Conservation (phyloP, 2,113 vertebrate species). For the Nycticorax nycticorax region DNA sequence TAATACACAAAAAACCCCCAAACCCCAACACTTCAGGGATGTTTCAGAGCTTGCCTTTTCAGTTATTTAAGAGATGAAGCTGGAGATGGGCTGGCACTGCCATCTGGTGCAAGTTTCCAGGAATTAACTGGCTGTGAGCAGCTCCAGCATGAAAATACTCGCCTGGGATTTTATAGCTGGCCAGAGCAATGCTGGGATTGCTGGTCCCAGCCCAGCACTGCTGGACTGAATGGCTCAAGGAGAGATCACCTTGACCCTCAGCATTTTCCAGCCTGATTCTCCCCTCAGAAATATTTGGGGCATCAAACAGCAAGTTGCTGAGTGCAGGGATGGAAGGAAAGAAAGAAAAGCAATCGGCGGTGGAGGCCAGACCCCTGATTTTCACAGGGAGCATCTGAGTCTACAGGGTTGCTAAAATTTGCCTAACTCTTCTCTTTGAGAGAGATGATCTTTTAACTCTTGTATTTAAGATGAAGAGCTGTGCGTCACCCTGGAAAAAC, state of each 20-base stretch:
- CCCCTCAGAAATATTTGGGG: not conserved
- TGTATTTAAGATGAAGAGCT: not conserved
- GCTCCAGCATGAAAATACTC: not conserved
- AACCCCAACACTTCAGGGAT: not conserved
- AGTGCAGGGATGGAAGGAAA: not conserved
- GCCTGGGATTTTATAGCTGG: not conserved
- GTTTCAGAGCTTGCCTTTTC: not conserved
- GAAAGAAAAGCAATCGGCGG: not conserved
- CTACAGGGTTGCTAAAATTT: not conserved
- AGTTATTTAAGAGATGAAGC: not conserved
- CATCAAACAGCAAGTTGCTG: not conserved
- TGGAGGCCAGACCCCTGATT: not conserved
- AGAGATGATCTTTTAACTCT: not conserved
- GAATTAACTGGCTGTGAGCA: not conserved
- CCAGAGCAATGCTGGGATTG: no score
- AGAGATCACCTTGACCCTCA: not conserved
- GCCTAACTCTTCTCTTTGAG: not conserved
- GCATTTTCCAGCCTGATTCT: not conserved
- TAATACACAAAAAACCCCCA: not conserved
- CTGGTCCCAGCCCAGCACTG: not conserved
- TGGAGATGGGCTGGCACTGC: not conserved
- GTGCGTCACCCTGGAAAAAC: not conserved
- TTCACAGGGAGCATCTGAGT: not conserved
- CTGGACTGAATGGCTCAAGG: not conserved
- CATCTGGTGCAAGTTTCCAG: constrained; percentile 36